phyloP scores from a whole-genome alignment of 92 coral and sea anemone species.

The Epizoanthus illoricatus region DNA sequence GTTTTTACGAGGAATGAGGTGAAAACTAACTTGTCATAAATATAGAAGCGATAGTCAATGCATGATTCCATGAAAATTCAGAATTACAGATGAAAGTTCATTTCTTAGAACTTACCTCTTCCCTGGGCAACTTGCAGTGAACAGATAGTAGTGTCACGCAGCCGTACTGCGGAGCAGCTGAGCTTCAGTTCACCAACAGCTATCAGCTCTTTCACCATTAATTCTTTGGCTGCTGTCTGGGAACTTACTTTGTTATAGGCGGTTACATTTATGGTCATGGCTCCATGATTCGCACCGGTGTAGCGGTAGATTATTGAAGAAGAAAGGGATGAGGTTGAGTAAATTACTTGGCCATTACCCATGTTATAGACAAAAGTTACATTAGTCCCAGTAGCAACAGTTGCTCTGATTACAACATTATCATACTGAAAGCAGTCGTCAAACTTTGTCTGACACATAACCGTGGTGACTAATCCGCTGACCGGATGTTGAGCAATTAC shows the following conservation, averaged over 20 bases:
- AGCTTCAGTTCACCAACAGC: not conserved
- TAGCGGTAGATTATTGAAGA: slow-evolving; percentile 16
- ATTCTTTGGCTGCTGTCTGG: not conserved
- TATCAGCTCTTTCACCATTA: not conserved
- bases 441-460: slow-evolving; percentile 3
- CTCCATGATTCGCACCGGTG: not conserved
- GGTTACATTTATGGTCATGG: slow-evolving; percentile 13
- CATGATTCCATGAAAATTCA: too few relatives aligned
- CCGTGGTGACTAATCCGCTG: not conserved
- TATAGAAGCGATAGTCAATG: not conserved
- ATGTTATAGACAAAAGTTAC: not conserved
- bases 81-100: not conserved
- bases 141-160: slow-evolving; percentile 3
- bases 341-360: not conserved
- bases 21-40: not conserved
- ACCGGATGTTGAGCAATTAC: not conserved
- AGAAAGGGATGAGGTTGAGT: not conserved
- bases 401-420: not conserved
- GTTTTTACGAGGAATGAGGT: too few relatives aligned
- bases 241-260: slow-evolving; percentile 6
- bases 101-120: slow-evolving; percentile 5
- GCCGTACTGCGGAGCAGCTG: not conserved
- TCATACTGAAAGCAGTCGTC: slow-evolving; percentile 24
- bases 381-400: slow-evolving; percentile 2
- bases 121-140: slow-evolving; percentile 11